Base-by-base conservation (phyloP, 37 sponge, comb jelly and placozoan genomes). In the Aphrocallistes beatrix region DNA sequence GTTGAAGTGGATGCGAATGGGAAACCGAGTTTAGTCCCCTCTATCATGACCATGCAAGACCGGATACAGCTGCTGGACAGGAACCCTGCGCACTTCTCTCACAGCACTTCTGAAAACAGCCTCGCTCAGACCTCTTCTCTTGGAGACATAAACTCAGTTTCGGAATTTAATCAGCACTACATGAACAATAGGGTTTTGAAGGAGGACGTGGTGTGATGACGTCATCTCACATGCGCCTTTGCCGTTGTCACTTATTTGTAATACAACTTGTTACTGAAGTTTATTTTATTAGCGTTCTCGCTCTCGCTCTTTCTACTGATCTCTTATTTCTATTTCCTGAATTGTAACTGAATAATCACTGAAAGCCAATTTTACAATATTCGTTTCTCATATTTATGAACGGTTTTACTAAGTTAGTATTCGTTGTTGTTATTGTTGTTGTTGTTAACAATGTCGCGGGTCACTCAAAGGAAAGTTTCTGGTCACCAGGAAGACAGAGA, bases 211-310 rank as follows among this genome's bases (percentile, higher is more conserved):
- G 75, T 60, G 34, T 60, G 34, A 60, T 42, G 45, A 42, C 45
- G 45, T 42, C 45, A 42, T 13, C 13, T 30, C 10, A 3, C 8
- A 60, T 30, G 10, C 75, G n/a, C 75, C n/a, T 60, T 19, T 60
- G 10, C 17, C 49, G 17, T 47, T 47, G 13, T 17, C 49, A 47
- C 49, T 25, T 60, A 19, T 60, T 19, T 32, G 34, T 60, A 25
- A n/a, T n/a, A n/a, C n/a, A n/a, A n/a, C n/a, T n/a, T n/a, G n/a
- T n/a, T n/a, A n/a, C n/a, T n/a, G n/a, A n/a, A 60, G 75, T 60
- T 42, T 60, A 60, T 60, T 60, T 60, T 60, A 60, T 60, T 60
- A 13, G 75, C 75, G 75, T 60, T 60, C 75, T 60, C 45, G 45
- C 45, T 42, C 45, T 16, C n/a, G 75, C 75, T 60, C 10, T 60